Evolutionary conservation across 2,888 invertebrate species (phyloP), one percentile per base, ranked within the genome.

Genomic region (Drosophila pullipes): DNA sequence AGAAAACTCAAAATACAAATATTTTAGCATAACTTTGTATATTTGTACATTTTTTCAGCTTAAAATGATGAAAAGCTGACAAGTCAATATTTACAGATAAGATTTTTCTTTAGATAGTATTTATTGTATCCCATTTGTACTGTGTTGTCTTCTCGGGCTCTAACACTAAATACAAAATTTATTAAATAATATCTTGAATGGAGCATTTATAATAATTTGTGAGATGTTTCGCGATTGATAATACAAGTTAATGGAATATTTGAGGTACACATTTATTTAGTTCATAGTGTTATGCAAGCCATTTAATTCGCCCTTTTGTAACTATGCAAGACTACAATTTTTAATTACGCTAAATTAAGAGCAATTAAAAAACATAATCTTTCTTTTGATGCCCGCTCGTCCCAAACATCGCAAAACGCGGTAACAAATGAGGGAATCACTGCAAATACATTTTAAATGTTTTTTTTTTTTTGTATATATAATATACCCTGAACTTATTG

Each of bases 321-420:
- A 22, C 13, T 53, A 30, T n/a, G 9, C 39, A 9, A 58, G 22
- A 44, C 25, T 30, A 52, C 30, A 50, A 74, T 35, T 53, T 35
- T 71, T 71, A 87, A 87, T 82, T 87, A 63, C 63, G 61, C 69
- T 68, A 85, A 71, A 80, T 78, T 84, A 75, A 75, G 55, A 69
- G 72, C 79, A 83, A 82, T 82, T 72, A 74, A 75, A 76, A 77
- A 59, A 49, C 53, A 25, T 55, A 76, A 68, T 76, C 69, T 69
- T 78, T 66, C 53, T 33, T 78, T 49, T 69, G 39, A 47, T 69
- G 62, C 53, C 68, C 61, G 47, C 22, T 54, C 59, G 61, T 63
- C 66, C 64, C 61, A 77, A 58, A 22, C 37, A 59, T 67, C 41
- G 54, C 66, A n/a, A 55, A 25, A 37, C 4, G 13, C 10, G 10